Base-by-base conservation (phyloP, 30 jellyfish, hydroid and myxozoan species). In the Clytia hemisphaerica region DNA sequence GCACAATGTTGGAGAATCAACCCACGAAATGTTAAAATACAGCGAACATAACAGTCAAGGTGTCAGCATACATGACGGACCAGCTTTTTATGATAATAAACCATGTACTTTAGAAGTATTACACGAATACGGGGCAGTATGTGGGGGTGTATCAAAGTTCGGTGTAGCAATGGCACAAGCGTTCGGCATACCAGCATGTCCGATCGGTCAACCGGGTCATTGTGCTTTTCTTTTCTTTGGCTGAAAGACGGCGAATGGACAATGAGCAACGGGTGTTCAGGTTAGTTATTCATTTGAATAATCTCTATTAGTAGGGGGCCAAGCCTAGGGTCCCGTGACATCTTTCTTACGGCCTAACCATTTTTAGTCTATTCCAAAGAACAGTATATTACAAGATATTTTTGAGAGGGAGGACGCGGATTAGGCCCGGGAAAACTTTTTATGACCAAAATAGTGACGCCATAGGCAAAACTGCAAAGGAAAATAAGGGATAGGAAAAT, bases 111-210 rank as follows among this genome's bases (percentile, higher is more conserved):
- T 71, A 59, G 61, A 34, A 71, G 61, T 71, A 1, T 21, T 71
- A 37, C 58, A 49, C 1, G 73, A 71, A 19, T 65, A 27, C 16
- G 83, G 83, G 31, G 83, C 83, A 9, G 83, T 71, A 16, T 71
- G 83, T 53, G 83, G 83, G 2, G 83, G 83, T 3, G 40, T 71
- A 30, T 71, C 83, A 3, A 71, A 71, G 62, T 71, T 71, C 40
- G 83, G 83, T 49, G 30, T 60, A 49, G 83, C 74, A 53, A 71
- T 71, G 83, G 37, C 73, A 29, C 83, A 71, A 50, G 83, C 83
- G 16, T 71, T 71, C 28, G 83, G 83, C 24, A 71, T 71, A 34
- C 83, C 83, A 49, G 83, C 83, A 31, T 25, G 58, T 37, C 83
- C 83, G 27, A 55, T 71, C 16, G 83, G 72, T 37, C 83, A 71